Percentiles rank a stretch among this genome's conserved stretches.
These are phyloP conservation scores for Melanaphis sacchari DNA, from an alignment of 1,140 invertebrate species.

Conservation along the genomic window DNA sequence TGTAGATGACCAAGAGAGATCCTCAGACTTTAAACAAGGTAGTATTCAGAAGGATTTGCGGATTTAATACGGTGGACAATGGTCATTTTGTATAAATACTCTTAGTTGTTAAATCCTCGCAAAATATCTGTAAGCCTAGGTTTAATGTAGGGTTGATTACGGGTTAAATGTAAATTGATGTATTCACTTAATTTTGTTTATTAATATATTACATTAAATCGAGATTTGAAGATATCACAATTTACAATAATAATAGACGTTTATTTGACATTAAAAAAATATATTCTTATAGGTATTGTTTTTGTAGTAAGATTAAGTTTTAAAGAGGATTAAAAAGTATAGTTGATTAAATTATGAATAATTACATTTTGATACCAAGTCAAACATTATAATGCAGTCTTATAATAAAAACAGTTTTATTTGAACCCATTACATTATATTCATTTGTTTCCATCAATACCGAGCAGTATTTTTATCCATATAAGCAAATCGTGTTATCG, in stretches of 20 bases:
- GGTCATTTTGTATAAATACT: constrained; percentile 15
- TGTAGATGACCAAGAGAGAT: not conserved
- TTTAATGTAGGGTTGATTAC: constrained; percentile 3
- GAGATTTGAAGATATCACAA: constrained; percentile 1
- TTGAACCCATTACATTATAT: not conserved
- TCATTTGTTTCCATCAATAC: not conserved
- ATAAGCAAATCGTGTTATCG: not conserved
- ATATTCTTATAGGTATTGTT: not conserved
- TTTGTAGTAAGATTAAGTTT: not conserved
- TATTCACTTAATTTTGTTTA: constrained; percentile 13
- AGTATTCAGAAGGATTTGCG: constrained; percentile 13
- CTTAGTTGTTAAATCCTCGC: not conserved
- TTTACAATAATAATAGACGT: too few relatives aligned
- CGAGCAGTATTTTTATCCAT: not conserved
- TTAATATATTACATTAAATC: constrained; percentile 8
- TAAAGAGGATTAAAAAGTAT: not conserved
- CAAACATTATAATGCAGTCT: not conserved
- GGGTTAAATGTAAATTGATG: constrained; percentile 19
- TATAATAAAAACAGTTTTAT: not conserved
- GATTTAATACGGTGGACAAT: not conserved
- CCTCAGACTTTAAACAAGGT: not conserved
- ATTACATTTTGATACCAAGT: not conserved
- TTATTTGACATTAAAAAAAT: not conserved
- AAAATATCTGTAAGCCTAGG: not conserved
- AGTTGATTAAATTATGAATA: not conserved